Evolutionary conservation across 2,888 invertebrate genomes (phyloP).

Genomic region (Amiota mariae): DNA sequence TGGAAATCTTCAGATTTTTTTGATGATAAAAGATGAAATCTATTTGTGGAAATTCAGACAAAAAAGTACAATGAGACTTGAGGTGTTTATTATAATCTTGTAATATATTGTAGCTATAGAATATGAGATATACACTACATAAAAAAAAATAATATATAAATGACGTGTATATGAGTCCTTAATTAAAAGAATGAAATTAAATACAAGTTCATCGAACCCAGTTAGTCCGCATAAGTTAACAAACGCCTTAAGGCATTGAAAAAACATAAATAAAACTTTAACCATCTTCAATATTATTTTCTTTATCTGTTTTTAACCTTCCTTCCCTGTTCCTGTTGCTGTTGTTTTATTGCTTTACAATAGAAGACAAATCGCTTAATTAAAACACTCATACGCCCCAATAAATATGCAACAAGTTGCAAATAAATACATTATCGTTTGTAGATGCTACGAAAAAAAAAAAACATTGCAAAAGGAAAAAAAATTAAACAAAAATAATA

Average conservation of each 20-base stretch:
- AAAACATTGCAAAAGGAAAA: constrained; percentile 29
- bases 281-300: background rate
- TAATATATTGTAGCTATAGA: no score
- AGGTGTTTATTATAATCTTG: no score
- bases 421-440: constrained; percentile 5
- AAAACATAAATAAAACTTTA: constrained; percentile 9
- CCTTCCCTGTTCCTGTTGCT: background rate
- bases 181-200: no score
- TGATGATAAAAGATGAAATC: no score
- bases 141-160: no score
- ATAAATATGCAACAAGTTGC: constrained; percentile 60
- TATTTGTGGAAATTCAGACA: no score
- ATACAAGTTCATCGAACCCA: background rate
- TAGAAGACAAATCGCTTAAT: constrained; percentile 63
- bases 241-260: background rate
- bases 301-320: no score
- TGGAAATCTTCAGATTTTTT: no score
- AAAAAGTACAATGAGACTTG: no score
- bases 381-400: constrained; percentile 64
- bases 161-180: no score
- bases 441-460: constrained; percentile 24
- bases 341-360: constrained; percentile 4
- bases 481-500: constrained; percentile 25
- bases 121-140: no score
- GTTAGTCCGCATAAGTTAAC: no score